Evolutionary conservation across 1,140 invertebrate genomes (phyloP).

Genomic region (Glossosoma conforme): DNA sequence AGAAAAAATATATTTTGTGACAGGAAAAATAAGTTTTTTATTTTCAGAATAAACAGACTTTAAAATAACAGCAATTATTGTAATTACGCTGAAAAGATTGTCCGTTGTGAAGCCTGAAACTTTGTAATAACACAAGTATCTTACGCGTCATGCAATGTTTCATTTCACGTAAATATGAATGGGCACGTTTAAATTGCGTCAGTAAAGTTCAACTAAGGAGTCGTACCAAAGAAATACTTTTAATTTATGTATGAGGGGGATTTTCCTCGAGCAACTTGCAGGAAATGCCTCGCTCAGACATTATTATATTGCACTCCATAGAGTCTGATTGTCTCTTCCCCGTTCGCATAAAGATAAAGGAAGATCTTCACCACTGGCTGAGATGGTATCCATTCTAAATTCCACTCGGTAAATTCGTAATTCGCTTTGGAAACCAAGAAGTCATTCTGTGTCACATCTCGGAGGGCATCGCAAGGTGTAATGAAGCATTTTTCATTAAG

Average conservation of each 20-base stretch:
- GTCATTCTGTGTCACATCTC: not conserved
- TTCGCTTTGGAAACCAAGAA: constrained; percentile 9
- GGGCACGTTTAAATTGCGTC: no score
- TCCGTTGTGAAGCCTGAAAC: no score
- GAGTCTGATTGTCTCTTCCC: constrained; percentile 5
- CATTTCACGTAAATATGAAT: no score
- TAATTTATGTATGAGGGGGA: not conserved
- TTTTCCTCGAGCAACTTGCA: not conserved
- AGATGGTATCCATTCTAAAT: not conserved
- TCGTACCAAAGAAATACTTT: not conserved
- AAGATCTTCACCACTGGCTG: not conserved
- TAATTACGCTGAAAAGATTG: no score
- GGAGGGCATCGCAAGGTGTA: not conserved
- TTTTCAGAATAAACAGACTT: no score
- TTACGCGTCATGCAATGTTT: no score
- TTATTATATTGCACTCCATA: constrained; percentile 4
- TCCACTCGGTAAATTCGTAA: constrained; percentile 3
- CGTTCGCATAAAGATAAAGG: constrained; percentile 5
- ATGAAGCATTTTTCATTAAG: no score
- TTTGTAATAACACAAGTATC: no score
- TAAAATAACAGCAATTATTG: no score
- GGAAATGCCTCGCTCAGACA: not conserved
- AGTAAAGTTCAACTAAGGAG: no score
- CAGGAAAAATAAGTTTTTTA: no score
- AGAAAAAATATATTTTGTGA: no score